Evolutionary conservation across 2,888 invertebrate genomes (phyloP).

Genomic region (Acleris literana): DNA sequence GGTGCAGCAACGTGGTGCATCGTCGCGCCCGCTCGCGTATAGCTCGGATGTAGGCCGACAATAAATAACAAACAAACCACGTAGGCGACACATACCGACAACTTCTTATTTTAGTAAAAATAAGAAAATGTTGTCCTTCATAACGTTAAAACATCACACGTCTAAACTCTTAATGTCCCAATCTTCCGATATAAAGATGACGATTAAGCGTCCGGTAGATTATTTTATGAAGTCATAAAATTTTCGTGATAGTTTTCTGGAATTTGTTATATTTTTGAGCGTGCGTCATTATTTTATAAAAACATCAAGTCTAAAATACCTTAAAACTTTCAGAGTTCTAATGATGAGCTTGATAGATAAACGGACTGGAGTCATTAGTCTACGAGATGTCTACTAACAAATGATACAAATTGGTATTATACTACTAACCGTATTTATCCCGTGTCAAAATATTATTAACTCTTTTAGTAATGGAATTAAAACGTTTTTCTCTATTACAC

Average conservation of each 20-base stretch:
- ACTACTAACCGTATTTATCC: neutral
- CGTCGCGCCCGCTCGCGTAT: slow-evolving; percentile 52
- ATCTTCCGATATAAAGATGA: slow-evolving; percentile 32
- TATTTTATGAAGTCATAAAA: slow-evolving; percentile 52
- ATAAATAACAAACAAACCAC: slow-evolving; percentile 57
- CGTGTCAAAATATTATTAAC: neutral
- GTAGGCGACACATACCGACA: slow-evolving; percentile 5
- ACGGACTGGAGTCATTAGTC: slow-evolving; percentile 47
- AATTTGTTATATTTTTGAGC: slow-evolving; percentile 55
- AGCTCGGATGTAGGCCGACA: slow-evolving; percentile 59
- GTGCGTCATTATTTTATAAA: slow-evolving; percentile 68
- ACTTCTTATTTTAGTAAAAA: slow-evolving; percentile 3
- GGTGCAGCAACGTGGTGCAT: slow-evolving; percentile 67
- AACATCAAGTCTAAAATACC: slow-evolving; percentile 55
- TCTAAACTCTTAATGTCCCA: slow-evolving; percentile 32
- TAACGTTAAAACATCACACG: slow-evolving; percentile 28
- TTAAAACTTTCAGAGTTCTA: slow-evolving; percentile 63
- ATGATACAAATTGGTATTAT: slow-evolving; percentile 18
- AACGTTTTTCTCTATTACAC: neutral
- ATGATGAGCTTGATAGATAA: slow-evolving; percentile 57
- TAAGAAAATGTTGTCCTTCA: slow-evolving; percentile 7
- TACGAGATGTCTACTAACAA: slow-evolving; percentile 9
- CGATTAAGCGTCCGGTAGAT: slow-evolving; percentile 35
- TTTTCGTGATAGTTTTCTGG: slow-evolving; percentile 58
- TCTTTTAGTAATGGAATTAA: neutral